Evolutionary conservation across 2,888 invertebrate species (phyloP).

Genomic region (Eledona agricola): DNA sequence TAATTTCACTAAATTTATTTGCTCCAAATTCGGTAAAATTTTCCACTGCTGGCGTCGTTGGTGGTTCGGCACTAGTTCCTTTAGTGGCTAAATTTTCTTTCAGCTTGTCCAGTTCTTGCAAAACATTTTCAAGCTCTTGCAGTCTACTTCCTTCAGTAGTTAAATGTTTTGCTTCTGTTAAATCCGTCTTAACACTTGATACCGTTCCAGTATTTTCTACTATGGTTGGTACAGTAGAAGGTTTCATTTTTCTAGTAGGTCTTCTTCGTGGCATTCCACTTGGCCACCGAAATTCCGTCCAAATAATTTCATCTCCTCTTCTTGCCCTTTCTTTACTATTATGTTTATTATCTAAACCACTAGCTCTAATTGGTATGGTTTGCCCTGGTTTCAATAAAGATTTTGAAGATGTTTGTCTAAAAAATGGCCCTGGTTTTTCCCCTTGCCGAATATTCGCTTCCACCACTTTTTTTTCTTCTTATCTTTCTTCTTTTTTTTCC

Average conservation of each 20-base stretch:
- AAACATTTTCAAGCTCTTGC: too few species aligned
- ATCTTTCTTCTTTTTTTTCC: conserved; percentile 15
- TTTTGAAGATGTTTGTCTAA: conserved; percentile 24
- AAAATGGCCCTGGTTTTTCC: conserved; percentile 12
- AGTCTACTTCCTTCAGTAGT: too few species aligned
- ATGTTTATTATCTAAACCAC: conserved; percentile 4
- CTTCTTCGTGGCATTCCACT: too few species aligned
- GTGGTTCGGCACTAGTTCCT: too few species aligned
- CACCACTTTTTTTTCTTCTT: conserved; percentile 23
- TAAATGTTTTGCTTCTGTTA: too few species aligned
- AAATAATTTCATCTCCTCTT: conserved; percentile 5
- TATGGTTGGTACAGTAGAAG: not conserved
- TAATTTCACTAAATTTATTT: too few species aligned
- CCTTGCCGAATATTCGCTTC: conserved; percentile 18
- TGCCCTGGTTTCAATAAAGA: conserved; percentile 9
- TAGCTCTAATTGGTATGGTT: conserved; percentile 6
- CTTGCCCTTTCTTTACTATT: conserved; percentile 1
- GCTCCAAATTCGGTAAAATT: too few species aligned
- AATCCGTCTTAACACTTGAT: not conserved
- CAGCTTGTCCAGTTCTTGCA: too few species aligned
- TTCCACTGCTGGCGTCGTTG: too few species aligned
- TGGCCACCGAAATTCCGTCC: conserved; percentile 17
- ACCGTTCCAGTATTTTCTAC: not conserved
- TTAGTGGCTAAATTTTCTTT: too few species aligned
- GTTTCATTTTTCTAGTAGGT: not conserved